Conservation (phyloP, 2,113 vertebrate genomes). For the Hyaena hyaena region DNA sequence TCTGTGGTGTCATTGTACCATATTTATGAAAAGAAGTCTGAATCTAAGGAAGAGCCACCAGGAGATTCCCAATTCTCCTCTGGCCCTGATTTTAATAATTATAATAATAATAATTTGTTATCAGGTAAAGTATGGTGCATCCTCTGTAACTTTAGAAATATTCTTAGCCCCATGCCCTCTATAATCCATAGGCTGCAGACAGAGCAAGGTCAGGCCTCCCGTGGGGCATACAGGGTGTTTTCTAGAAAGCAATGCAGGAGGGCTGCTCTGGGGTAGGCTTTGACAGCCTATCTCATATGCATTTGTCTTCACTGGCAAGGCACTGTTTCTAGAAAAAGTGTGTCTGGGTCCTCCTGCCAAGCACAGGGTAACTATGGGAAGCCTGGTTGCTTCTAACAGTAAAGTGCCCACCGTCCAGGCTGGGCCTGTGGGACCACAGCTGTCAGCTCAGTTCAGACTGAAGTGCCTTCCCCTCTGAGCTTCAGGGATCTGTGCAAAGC, state of each 20-base stretch:
- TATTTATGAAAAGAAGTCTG: not conserved
- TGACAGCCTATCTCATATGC: not conserved
- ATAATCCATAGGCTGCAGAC: not conserved
- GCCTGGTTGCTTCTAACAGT: not conserved
- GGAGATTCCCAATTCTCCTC: not conserved
- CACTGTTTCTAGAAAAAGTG: not conserved
- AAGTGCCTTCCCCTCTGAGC: not conserved
- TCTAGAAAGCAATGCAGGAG: not conserved
- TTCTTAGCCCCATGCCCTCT: not conserved
- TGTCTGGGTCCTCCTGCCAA: conserved; percentile 18
- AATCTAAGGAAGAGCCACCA: not conserved
- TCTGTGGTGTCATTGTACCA: not conserved
- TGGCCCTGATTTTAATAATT: not conserved
- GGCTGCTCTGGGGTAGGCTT: not conserved
- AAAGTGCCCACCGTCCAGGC: not conserved
- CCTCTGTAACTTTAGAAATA: not conserved
- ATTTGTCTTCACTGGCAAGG: conserved; percentile 21
- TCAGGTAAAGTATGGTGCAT: not conserved
- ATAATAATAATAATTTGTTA: not conserved
- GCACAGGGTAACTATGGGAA: not conserved
- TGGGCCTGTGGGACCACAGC: not conserved
- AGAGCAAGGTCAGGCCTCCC: not conserved
- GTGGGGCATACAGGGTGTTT: not conserved
- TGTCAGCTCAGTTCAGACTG: not conserved
- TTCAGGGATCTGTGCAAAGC: not conserved